These are phyloP conservation scores for Sarcophaga peregrina DNA, from an alignment of 1,140 invertebrate species.

Conservation along the genomic window DNA sequence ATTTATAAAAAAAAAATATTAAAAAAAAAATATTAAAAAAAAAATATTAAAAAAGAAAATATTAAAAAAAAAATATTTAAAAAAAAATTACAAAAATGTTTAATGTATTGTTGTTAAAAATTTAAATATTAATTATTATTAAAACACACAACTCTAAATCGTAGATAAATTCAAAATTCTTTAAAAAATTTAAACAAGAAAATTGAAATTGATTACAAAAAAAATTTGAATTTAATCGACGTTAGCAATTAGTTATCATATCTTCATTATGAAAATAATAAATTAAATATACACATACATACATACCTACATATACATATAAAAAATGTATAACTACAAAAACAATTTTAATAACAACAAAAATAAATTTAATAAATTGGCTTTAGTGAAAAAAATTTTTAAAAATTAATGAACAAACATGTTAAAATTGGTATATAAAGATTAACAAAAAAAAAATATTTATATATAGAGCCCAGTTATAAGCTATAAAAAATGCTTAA, in stretches of 20 bases:
- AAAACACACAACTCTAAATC: background rate
- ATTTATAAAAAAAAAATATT: background rate
- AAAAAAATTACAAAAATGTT: conserved; percentile 15
- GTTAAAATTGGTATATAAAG: conserved; percentile 18
- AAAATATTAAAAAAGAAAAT: background rate
- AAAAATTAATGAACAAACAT: conserved; percentile 24
- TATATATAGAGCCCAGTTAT: conserved; percentile 17
- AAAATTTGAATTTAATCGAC: conserved; percentile 4
- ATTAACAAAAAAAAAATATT: conserved; percentile 14
- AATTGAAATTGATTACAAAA: background rate
- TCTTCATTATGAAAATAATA: conserved; percentile 19
- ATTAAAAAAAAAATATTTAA: background rate
- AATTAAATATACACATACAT: background rate
- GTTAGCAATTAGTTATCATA: conserved; percentile 39
- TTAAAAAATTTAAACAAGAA: background rate
- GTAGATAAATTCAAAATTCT: conserved; percentile 30
- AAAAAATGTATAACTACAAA: background rate
- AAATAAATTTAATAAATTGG: conserved; percentile 10
- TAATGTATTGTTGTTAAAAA: conserved; percentile 20
- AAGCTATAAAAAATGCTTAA: conserved; percentile 30
- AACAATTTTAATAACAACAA: conserved; percentile 12
- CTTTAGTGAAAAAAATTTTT: conserved; percentile 26
- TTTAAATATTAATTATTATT: background rate
- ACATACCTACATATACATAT: too few relatives aligned
- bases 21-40: background rate